A percentile compares a stretch with the other conserved stretches of the same genome.
phyloP scores from a whole-genome alignment of 35 echinoderm and acorn worm genomes.

The Hemicentrotus pulcherrimus region DNA sequence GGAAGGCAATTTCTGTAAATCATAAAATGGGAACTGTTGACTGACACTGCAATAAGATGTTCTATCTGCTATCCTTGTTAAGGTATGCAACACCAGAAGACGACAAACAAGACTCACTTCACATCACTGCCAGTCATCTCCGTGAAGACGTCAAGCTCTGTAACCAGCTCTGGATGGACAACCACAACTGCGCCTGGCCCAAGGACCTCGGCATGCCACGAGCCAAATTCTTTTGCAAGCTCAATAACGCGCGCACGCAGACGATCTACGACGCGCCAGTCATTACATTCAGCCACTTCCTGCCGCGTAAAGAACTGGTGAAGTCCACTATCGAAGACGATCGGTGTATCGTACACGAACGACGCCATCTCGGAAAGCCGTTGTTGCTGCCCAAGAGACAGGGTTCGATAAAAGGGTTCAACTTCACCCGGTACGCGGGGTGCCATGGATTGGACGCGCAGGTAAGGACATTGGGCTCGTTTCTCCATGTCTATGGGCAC shows the following conservation, averaged over 20 bases:
- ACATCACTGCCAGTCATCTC: constrained; percentile 29
- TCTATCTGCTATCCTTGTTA: background rate
- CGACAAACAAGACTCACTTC: constrained; percentile 69
- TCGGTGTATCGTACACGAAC: constrained; percentile 54
- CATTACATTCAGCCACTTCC: constrained; percentile 90
- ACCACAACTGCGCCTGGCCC: constrained; percentile 90
- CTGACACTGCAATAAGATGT: background rate
- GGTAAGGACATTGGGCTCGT: constrained; percentile 61
- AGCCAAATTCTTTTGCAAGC: constrained; percentile 78
- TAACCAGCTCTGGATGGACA: constrained; percentile 93
- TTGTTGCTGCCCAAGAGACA: constrained; percentile 62
- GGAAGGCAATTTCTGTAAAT: too few species aligned
- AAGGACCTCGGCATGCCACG: constrained; percentile 62
- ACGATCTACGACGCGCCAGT: constrained; percentile 79
- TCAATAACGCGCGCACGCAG: constrained; percentile 62
- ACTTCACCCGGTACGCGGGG: constrained; percentile 97
- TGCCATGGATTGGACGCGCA: constrained; percentile 77
- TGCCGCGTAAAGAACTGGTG: constrained; percentile 86
- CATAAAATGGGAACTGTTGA: too few species aligned
- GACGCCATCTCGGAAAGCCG: constrained; percentile 57
- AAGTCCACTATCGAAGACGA: constrained; percentile 65
- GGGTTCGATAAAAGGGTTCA: constrained; percentile 83
- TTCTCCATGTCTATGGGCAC: constrained; percentile 91
- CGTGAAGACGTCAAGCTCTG: constrained; percentile 54
- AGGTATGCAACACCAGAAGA: constrained; percentile 97